Evolutionary conservation across 30 jellyfish, hydroid and myxozoan genomes (phyloP), one percentile per base, ranked within the genome.

Genomic region (Hydractinia symbiolongicarpus): DNA sequence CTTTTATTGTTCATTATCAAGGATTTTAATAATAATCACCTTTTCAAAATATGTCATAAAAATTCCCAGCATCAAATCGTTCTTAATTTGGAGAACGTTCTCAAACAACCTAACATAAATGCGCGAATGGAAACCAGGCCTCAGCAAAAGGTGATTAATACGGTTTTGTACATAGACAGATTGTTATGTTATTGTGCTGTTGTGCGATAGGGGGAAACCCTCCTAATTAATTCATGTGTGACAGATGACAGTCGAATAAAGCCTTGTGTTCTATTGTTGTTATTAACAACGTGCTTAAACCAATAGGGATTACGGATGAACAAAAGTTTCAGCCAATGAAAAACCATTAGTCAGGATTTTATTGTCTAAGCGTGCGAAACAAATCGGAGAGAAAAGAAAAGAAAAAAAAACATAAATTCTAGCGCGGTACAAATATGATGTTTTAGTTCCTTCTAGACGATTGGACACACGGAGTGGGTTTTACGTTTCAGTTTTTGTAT

Each of bases 291-390:
- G 44, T 71, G n/a, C 51, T 13, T 71, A 20, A 20, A 53, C 56
- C 80, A 30, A 71, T 20, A 20, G 67, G 61, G 54, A 71, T 9
- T 19, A 8, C 17, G 69, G 7, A 30, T 20, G 9, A 20, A 53
- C 44, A 50, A 71, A 8, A 71, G 44, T 10, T 4, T 71, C 7
- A 71, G 67, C 85, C 85, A 77, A 77, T 77, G 62, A 77, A 49
- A 9, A 55, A 20, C 60, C 17, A 20, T n/a, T 20, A 50, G 61
- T 19, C 76, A 77, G 19, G 54, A 77, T 61, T 77, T 52, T 50
- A 77, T 77, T 77, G 85, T 77, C 60, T 77, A 77, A 55, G 75
- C 79, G 85, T 55, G 79, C 85, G 85, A 58, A 77, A 77, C 85
- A 77, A 77, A 77, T 77, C 85, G 79, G 54, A 30, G 85, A 76